phyloP scores from a whole-genome alignment of 2,797 vertebrate species.

The Chaetophractus vellerosus region DNA sequence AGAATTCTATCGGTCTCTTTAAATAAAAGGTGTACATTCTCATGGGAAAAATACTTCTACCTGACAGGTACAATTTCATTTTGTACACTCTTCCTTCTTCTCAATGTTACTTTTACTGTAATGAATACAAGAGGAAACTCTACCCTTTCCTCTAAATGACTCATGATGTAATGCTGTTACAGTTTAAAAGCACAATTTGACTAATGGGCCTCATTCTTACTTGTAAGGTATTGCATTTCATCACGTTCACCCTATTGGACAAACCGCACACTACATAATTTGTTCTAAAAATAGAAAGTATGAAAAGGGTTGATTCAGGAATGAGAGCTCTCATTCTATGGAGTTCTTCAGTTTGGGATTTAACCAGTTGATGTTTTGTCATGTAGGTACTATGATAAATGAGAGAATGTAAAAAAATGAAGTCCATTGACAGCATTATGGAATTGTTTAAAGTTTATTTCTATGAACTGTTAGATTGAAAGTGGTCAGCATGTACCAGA shows the following conservation, averaged over 20 bases:
- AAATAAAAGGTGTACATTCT: constrained; percentile 84
- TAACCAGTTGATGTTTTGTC: constrained; percentile 33
- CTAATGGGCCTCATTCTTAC: constrained; percentile 77
- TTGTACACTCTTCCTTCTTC: constrained; percentile 85
- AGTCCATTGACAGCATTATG: background rate
- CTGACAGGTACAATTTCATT: constrained; percentile 85
- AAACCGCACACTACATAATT: constrained; percentile 74
- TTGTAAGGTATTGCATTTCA: constrained; percentile 82
- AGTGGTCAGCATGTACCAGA: background rate
- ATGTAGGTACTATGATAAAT: background rate
- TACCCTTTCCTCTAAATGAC: constrained; percentile 91
- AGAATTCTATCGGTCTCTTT: constrained; percentile 63
- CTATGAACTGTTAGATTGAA: constrained; percentile 5
- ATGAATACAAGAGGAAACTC: constrained; percentile 91
- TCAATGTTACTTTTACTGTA: constrained; percentile 89
- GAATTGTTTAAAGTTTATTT: constrained; percentile 21
- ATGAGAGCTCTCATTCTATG: constrained; percentile 75
- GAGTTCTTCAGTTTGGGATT: constrained; percentile 20
- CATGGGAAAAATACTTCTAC: constrained; percentile 86
- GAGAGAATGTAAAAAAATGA: constrained; percentile 18
- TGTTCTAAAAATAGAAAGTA: constrained; percentile 82
- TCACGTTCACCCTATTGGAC: constrained; percentile 80
- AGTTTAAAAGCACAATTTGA: constrained; percentile 88
- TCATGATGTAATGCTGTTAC: constrained; percentile 88
- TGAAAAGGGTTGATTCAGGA: constrained; percentile 77